Conservation (phyloP, 2,113 vertebrate species). For the Pholis gunnellus region DNA sequence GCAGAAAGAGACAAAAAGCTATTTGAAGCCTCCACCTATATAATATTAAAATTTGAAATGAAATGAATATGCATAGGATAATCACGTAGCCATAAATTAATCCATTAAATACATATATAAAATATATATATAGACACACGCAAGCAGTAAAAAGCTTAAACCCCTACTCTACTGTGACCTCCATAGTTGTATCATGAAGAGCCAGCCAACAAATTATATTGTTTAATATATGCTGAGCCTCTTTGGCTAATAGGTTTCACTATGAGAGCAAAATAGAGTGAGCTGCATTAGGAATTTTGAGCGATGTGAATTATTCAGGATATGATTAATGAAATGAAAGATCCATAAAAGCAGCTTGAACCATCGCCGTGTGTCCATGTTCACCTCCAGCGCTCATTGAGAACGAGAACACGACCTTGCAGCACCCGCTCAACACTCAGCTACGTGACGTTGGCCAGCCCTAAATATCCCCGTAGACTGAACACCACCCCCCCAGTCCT, state of each 20-base stretch:
- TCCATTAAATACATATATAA: too few relatives aligned
- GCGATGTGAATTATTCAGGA: conserved; percentile 81
- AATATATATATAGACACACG: neutral
- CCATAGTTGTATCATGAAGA: conserved; percentile 58
- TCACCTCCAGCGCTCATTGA: conserved; percentile 55
- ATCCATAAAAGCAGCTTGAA: conserved; percentile 75
- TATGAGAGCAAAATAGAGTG: conserved; percentile 64
- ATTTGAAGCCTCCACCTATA: too few relatives aligned
- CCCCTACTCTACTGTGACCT: conserved; percentile 57
- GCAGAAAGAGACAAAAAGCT: too few relatives aligned
- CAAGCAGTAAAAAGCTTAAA: conserved; percentile 34
- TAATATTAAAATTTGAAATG: too few relatives aligned
- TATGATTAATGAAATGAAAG: conserved; percentile 79
- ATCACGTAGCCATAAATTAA: too few relatives aligned
- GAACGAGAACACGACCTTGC: conserved; percentile 71
- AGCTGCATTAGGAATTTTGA: conserved; percentile 74
- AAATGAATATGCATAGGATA: too few relatives aligned
- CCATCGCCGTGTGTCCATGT: conserved; percentile 45
- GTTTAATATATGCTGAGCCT: conserved; percentile 79
- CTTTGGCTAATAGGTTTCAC: conserved; percentile 76
- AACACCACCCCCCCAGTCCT: conserved; percentile 16
- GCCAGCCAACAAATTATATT: conserved; percentile 70
- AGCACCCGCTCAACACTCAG: conserved; percentile 61
- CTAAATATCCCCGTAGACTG: neutral
- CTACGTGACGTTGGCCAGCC: neutral